Conservation (phyloP, 2,113 vertebrate species). For the Microcebus lehilahytsara region DNA sequence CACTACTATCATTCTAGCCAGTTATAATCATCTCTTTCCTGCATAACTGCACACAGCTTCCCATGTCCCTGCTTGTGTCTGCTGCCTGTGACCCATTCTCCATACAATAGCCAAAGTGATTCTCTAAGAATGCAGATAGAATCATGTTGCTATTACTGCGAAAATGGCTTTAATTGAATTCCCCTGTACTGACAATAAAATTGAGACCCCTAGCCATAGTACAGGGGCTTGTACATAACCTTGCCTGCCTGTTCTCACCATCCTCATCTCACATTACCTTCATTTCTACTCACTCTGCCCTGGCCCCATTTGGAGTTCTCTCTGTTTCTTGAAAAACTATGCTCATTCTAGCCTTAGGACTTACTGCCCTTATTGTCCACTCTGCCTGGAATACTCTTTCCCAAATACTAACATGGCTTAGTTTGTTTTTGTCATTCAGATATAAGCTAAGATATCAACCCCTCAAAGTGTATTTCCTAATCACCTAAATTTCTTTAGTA, state of each 20-base stretch:
- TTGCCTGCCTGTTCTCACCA: not conserved
- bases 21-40: not conserved
- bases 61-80: not conserved
- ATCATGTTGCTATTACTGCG: not conserved
- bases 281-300: not conserved
- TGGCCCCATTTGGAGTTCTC: not conserved
- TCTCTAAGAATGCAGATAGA: not conserved
- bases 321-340: not conserved
- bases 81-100: not conserved
- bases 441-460: not conserved
- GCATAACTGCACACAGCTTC: not conserved
- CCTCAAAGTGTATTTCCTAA: not conserved
- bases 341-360: not conserved
- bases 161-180: not conserved
- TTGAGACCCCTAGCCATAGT: not conserved
- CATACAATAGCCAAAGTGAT: not conserved
- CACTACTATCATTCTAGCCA: not conserved
- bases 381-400: not conserved
- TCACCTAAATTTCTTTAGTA: not conserved
- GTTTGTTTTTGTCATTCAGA: not conserved
- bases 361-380: not conserved
- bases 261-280: not conserved
- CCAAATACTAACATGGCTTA: not conserved
- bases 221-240: not conserved
- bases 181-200: not conserved